Base-by-base conservation (phyloP, 2,113 vertebrate species). In the Ploceus nigricollis region DNA sequence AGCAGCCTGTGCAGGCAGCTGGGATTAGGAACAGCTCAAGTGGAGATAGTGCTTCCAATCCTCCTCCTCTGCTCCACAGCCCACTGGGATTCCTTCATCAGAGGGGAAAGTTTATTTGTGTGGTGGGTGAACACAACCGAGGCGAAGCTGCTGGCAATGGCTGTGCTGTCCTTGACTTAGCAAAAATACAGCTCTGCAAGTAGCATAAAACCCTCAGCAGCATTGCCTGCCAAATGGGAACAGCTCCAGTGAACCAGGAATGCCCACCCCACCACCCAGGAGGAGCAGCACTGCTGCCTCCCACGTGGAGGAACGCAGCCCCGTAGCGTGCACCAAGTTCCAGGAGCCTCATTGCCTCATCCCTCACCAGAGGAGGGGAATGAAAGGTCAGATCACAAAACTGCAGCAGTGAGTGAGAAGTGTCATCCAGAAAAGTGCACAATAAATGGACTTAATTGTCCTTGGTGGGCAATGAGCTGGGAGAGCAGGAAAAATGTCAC, bases 31-130 rank as follows among this genome's bases (percentile, higher is more conserved):
- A 1, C 48, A 56, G 33, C 56, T 70, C 19, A 82, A 93, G 58
- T 42, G 60, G 89, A 87, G 82, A 37, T 21, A 64, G 40, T 1
- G 20, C 80, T 94, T 73, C 69, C 78, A 42, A 14, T 84, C 69
- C 65, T 84, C 69, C 56, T 33, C 0, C 66, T 56, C 40, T 64
- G 89, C 87, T 87, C 63, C 0, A 0, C 87, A 79, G 69, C 82
- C 77, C 7, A 0, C 86, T 87, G 95, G 82, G 73, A 63, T 79
- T 30, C 64, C 51, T 76, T 63, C 69, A 6, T 78, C 64, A 47
- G 56, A 81, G 60, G 69, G 76, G 37, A 87, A 78, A 69, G 73
- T 91, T 95, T 79, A 90, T 93, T 91, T 95, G 78, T 86, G 75
- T 6, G 0, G 3, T 71, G 87, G 69, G 83, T 77, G 70, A 83